Conservation (phyloP, 2,888 invertebrate genomes). For the Cephus spinipes region DNA sequence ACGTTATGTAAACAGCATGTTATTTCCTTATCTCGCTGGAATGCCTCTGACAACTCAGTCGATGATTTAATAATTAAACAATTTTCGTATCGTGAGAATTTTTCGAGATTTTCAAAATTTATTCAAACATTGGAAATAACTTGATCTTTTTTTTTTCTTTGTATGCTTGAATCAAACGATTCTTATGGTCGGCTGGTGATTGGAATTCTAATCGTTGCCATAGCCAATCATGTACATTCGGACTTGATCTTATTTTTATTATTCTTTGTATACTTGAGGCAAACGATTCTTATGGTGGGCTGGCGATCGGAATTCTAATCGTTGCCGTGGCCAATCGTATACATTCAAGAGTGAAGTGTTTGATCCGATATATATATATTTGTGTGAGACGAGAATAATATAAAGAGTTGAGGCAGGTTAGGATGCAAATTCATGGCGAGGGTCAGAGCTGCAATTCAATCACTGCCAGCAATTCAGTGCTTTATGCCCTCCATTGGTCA, state of each 20-base stretch:
- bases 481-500: neutral
- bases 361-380: neutral
- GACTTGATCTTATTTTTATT: neutral
- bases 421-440: neutral
- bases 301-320: neutral
- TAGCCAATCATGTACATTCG: neutral
- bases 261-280: neutral
- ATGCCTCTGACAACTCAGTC: constrained; percentile 26
- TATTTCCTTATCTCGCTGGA: constrained; percentile 32
- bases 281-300: neutral
- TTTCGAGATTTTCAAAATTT: neutral
- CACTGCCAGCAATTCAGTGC: constrained; percentile 9
- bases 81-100: neutral
- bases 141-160: neutral
- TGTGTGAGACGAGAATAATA: neutral
- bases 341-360: neutral
- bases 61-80: neutral
- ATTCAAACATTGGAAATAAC: neutral
- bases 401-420: constrained; percentile 10
- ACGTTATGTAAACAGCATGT: constrained; percentile 10
- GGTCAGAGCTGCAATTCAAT: constrained; percentile 8
- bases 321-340: neutral
- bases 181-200: neutral
- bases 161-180: neutral
- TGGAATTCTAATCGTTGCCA: neutral